Percentiles rank a stretch among this genome's conserved stretches.
These are phyloP conservation scores for Samia ricini DNA, from an alignment of 1,140 invertebrate species.

Conservation along the genomic window DNA sequence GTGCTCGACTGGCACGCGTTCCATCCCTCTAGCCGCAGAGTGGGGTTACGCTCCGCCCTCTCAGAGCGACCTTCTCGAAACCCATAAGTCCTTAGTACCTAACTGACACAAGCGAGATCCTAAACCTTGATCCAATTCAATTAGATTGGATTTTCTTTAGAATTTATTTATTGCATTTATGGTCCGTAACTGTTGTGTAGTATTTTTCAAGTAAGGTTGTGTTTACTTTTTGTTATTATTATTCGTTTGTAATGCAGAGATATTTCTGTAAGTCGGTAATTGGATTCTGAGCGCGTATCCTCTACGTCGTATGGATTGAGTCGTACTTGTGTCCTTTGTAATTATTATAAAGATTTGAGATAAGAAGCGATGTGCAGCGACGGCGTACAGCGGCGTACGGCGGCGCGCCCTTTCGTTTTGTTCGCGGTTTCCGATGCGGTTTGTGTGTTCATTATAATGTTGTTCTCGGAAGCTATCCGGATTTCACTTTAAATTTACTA, in stretches of 20 bases:
- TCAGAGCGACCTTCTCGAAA: conserved; percentile 15
- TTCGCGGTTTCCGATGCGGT: conserved; percentile 13
- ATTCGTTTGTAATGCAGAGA: conserved; percentile 49
- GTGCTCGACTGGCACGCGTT: conserved; percentile 42
- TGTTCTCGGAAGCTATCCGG: neutral
- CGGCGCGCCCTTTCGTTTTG: conserved; percentile 2
- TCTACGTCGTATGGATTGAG: conserved; percentile 47
- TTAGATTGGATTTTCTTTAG: too few relatives aligned
- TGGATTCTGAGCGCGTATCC: conserved; percentile 48
- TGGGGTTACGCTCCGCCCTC: conserved; percentile 52
- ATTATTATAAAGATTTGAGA: conserved; percentile 74
- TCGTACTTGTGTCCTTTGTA: conserved; percentile 59
- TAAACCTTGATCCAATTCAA: neutral
- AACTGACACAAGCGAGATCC: neutral
- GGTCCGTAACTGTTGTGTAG: conserved; percentile 34
- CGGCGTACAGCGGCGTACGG: neutral
- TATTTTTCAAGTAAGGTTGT: conserved; percentile 38
- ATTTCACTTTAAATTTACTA: neutral
- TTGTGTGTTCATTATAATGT: conserved; percentile 15
- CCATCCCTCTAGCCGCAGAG: conserved; percentile 33
- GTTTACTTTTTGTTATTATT: conserved; percentile 39
- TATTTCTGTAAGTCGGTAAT: conserved; percentile 65
- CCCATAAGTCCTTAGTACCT: neutral
- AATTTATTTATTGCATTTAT: too few relatives aligned
- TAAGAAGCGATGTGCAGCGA: conserved; percentile 32